Evolutionary conservation across 2,797 vertebrate genomes (phyloP), one percentile per base, ranked within the genome.

Genomic region (Mastacembelus armatus): DNA sequence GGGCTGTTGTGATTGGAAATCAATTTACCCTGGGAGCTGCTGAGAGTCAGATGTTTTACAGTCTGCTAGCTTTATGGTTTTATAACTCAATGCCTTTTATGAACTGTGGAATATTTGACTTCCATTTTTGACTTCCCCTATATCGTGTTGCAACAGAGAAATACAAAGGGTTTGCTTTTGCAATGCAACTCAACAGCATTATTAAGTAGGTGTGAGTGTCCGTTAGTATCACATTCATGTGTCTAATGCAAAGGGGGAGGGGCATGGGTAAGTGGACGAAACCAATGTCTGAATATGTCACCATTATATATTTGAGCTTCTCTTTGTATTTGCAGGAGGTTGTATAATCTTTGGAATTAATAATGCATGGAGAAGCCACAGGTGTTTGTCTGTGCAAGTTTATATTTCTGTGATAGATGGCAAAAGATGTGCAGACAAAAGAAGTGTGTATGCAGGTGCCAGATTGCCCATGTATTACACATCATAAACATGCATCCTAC

Each of bases 1-100:
- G 62, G 58, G 81, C 62, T 76, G 79, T 64, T 78, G 66, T 78
- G 88, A 89, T 66, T 83, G 81, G 77, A 91, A 91, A 91, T 92
- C 86, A 83, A 90, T 92, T 86, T 71, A 77, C 66, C 35, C 22
- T 87, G 81, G 89, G 85, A 70, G 80, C 61, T 69, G 55, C 65
- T 67, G 63, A 72, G 74, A 83, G 74, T 82, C 81, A 77, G 71
- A 85, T 74, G 72, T 84, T 90, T 90, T 77, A 83, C 5, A 74
- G 86, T 30, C 76, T 42, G 59, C 62, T 81, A 80, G 74, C 65
- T 72, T 78, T 55, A 77, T 72, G 81, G 74, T 85, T 88, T 84
- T 59, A 75, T 70, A 84, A 82, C 80, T 69, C 39, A 14, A 35
- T 21, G 64, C 63, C 24, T 48, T 59, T 83, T 58, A 77, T 74